phyloP scores from a whole-genome alignment of 2,113 vertebrate genomes.

The Crotalus horridus region DNA sequence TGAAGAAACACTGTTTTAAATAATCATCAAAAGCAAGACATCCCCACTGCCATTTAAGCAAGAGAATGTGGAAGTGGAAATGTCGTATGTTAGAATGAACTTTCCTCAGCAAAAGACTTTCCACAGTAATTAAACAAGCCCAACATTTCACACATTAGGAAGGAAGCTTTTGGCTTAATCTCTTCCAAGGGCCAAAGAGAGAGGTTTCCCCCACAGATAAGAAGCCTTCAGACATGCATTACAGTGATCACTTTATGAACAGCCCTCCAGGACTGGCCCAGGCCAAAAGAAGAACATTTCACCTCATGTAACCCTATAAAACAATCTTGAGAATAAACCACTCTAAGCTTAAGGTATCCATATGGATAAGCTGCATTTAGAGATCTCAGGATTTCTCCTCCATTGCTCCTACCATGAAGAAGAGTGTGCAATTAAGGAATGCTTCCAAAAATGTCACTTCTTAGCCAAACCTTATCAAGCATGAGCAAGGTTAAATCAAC shows the following conservation, averaged over 20 bases:
- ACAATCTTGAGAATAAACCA: not conserved
- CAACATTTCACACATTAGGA: not conserved
- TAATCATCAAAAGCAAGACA: not conserved
- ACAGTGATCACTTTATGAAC: not conserved
- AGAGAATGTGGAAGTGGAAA: not conserved
- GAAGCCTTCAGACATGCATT: not conserved
- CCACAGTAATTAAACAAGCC: not conserved
- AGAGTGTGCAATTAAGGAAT: not conserved
- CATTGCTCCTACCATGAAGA: not conserved
- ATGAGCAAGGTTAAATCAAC: not conserved
- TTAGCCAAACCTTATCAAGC: not conserved
- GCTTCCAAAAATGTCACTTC: not conserved
- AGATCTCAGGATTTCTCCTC: not conserved
- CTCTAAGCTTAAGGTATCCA: not conserved
- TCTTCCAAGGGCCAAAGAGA: not conserved
- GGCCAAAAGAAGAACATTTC: not conserved
- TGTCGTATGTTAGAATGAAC: not conserved
- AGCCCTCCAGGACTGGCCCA: not conserved
- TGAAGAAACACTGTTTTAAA: not conserved
- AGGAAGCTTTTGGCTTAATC: not conserved
- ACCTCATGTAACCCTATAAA: not conserved
- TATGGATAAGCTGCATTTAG: not conserved
- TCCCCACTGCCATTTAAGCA: not conserved
- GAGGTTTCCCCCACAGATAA: not conserved
- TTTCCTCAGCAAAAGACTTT: not conserved